A percentile compares a stretch with the other conserved stretches of the same genome.
Evolutionary conservation across 2,888 invertebrate species (phyloP).

Genomic region (Agrilus biguttatus): DNA sequence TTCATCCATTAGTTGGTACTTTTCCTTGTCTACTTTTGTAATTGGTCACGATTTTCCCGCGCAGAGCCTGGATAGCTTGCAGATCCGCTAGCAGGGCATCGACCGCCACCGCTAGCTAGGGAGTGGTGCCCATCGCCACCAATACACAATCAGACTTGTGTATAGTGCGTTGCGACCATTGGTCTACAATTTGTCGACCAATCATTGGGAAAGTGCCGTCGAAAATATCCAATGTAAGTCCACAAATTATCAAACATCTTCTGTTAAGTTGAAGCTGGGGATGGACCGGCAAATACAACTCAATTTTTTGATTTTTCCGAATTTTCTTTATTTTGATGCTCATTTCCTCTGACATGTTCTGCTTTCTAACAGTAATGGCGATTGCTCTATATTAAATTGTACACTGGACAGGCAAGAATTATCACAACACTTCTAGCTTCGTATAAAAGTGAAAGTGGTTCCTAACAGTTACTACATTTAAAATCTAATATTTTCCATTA

Average conservation of each 20-base stretch:
- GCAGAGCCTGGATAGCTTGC: constrained; percentile 22
- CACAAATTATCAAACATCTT: constrained; percentile 50
- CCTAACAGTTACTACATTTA: too few species aligned
- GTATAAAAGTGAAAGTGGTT: too few species aligned
- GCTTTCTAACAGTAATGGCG: constrained; percentile 9
- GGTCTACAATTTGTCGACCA: constrained; percentile 77
- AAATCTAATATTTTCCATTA: too few species aligned
- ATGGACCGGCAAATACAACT: constrained; percentile 24
- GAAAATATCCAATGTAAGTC: constrained; percentile 62
- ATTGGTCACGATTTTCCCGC: constrained; percentile 31
- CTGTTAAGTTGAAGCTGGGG: constrained; percentile 23
- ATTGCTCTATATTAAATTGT: not conserved
- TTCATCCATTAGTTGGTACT: constrained; percentile 3
- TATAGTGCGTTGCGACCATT: constrained; percentile 64
- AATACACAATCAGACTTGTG: constrained; percentile 54
- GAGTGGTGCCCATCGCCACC: constrained; percentile 57
- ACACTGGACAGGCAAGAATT: too few species aligned
- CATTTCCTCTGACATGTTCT: constrained; percentile 6
- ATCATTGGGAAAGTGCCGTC: constrained; percentile 72
- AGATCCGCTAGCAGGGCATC: constrained; percentile 27
- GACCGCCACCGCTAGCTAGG: constrained; percentile 33
- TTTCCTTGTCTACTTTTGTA: constrained; percentile 27
- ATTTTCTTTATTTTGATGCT: constrained; percentile 7
- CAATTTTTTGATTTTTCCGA: constrained; percentile 13
- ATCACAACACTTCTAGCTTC: too few species aligned